phyloP scores from a whole-genome alignment of 2,888 invertebrate genomes.

The Slavum lentiscoides region DNA sequence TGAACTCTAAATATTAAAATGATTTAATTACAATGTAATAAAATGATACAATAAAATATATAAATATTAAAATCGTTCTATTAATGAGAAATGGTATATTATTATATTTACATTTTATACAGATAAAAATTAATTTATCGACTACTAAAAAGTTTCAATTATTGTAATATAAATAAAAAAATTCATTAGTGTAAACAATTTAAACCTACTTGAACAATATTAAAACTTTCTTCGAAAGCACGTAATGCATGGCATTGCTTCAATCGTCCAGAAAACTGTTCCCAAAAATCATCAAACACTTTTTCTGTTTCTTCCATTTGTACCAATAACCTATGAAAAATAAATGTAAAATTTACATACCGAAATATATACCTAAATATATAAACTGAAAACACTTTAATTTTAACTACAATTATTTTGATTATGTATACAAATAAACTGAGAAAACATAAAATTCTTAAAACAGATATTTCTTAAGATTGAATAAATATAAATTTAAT shows the following conservation, averaged over 20 bases:
- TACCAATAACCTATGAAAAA: constrained; percentile 74
- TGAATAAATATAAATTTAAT: too few relatives aligned
- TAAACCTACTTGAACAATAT: constrained; percentile 75
- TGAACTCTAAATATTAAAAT: constrained; percentile 63
- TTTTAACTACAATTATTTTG: not conserved
- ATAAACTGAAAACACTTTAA: not conserved
- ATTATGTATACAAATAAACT: too few relatives aligned
- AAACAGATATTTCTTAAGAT: too few relatives aligned
- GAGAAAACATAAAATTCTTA: too few relatives aligned
- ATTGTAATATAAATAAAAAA: too few relatives aligned
- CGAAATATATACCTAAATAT: not conserved
- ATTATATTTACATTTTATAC: too few relatives aligned
- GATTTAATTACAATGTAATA: too few relatives aligned
- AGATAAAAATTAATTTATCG: too few relatives aligned
- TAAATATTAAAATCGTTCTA: not conserved
- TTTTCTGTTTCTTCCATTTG: constrained; percentile 93
- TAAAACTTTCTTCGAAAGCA: constrained; percentile 92
- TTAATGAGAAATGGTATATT: too few relatives aligned
- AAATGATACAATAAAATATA: too few relatives aligned
- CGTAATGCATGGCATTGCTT: constrained; percentile 87
- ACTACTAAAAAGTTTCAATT: too few relatives aligned
- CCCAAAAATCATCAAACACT: constrained; percentile 94
- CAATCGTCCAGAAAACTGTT: constrained; percentile 84
- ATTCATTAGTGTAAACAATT: not conserved
- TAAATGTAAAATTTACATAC: not conserved